Evolutionary conservation across 2,113 vertebrate species (phyloP), one percentile per base, ranked within the genome.

Genomic region (Leptosomus discolor): DNA sequence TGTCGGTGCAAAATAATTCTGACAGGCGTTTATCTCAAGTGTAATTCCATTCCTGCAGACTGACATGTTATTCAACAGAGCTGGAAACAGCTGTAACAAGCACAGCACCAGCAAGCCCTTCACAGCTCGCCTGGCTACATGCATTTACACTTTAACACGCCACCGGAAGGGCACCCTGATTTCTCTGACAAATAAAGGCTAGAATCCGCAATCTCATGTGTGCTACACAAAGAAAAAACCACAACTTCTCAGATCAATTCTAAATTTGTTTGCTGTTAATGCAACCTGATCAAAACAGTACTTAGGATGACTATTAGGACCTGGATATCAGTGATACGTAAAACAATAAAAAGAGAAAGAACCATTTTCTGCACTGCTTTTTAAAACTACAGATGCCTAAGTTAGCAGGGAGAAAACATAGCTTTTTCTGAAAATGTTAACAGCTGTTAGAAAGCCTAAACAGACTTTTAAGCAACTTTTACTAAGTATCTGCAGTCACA

Each of bases 291-390:
- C 34, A 81, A 80, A 85, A 30, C 5, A 45, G 12, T 27, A 63
- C 17, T 34, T 58, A 4, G 21, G 39, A 48, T 71, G 6, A 71
- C 16, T 18, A 29, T 0, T 0, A 0, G 6, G 34, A 89, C 22
- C 15, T 18, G 43, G 12, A 1, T 46, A 24, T 45, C 22, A 41
- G 13, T 13, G 8, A 27, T 21, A 29, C 2, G 9, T 19, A 63
- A 50, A 88, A 67, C 12, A 67, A 8, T 6, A n/a, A 24, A 41
- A 73, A 43, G 7, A 76, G 6, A 14, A 56, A 79, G 13, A 86
- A 74, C 5, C 19, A 20, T 34, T 15, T 82, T 48, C n/a, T 63
- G 22, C 9, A n/a, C 19, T 48, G 16, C 6, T 48, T 81, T 90
- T 71, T 18, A 46, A 43, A 87, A 46, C 36, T 64, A 65, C 5